Evolutionary conservation across 2,113 vertebrate genomes (phyloP).

Genomic region (Apus apus): DNA sequence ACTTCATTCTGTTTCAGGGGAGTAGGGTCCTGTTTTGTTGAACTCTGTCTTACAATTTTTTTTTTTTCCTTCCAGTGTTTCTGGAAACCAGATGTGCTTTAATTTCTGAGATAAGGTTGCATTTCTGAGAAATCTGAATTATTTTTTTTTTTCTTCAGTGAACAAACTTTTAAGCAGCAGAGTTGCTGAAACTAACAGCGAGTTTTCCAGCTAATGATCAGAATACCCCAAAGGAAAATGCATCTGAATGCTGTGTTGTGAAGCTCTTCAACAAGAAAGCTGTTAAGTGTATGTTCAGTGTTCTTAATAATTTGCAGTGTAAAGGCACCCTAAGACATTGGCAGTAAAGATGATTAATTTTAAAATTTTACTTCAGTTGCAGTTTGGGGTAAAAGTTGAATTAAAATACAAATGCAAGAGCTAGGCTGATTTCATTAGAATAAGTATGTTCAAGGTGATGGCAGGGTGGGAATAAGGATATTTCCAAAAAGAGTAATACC

Average conservation of each 20-base stretch:
- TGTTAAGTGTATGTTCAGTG: not conserved
- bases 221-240: not conserved
- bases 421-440: not conserved
- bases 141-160: too few relatives aligned
- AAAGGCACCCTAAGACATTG: not conserved
- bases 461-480: not conserved
- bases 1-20: not conserved
- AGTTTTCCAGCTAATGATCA: not conserved
- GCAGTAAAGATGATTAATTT: not conserved
- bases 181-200: too few relatives aligned
- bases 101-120: not conserved
- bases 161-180: too few relatives aligned
- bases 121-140: not conserved
- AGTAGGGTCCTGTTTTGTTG: not conserved
- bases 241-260: fast-evolving
- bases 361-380: not conserved
- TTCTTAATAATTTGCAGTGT: not conserved
- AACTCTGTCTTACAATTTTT: not conserved
- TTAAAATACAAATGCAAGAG: not conserved
- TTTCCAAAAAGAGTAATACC: not conserved
- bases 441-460: not conserved
- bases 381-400: not conserved
- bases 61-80: not conserved
- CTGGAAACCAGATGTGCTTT: not conserved
- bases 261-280: not conserved